Base-by-base conservation (phyloP, 2,113 vertebrate species). In the Oreochromis tanganicae region DNA sequence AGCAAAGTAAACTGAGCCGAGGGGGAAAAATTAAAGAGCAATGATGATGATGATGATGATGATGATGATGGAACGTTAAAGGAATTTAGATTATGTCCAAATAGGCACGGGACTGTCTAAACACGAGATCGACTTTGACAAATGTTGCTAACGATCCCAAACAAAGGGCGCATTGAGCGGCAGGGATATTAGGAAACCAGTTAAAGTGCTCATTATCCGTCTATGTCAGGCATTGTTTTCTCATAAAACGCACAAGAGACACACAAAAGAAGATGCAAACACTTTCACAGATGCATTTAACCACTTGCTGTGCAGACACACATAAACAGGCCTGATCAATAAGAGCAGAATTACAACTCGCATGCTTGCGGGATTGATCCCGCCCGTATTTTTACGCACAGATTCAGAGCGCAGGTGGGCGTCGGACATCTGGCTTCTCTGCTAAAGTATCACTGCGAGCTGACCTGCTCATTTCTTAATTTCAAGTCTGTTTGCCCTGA, bases 21-120 rank as follows among this genome's bases (percentile, higher is more conserved):
- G 73, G 36, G 55, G 57, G 56, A 84, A 88, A 93, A 90, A 81
- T 81, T 82, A 91, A 94, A 90, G 82, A 56, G 82, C 73, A 81
- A 88, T 83, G 82, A 93, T 88, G 82, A 89, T 89, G 90, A 89
- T 92, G 90, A 90, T 88, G 89, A 93, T 87, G 89, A 89, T 87
- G 85, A 91, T 88, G 85, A 91, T 92, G 89, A 92, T 89, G 82
- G 80, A 93, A 78, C 32, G 78, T 81, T 86, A 41, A 83, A 86
- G 89, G 88, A 93, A 86, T 93, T 89, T 84, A 84, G 87, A 92
- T 91, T 80, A 80, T 34, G 38, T 88, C 83, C 78, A 85, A 88
- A 87, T 59, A 82, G 79, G 85, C 90, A 82, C 21, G 2, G n/a
- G 81, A 81, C 91, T 91, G 89, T 93, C 88, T 80, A 89, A 93